phyloP scores from a whole-genome alignment of 2,113 vertebrate genomes.

The Oostethus manadensis region DNA sequence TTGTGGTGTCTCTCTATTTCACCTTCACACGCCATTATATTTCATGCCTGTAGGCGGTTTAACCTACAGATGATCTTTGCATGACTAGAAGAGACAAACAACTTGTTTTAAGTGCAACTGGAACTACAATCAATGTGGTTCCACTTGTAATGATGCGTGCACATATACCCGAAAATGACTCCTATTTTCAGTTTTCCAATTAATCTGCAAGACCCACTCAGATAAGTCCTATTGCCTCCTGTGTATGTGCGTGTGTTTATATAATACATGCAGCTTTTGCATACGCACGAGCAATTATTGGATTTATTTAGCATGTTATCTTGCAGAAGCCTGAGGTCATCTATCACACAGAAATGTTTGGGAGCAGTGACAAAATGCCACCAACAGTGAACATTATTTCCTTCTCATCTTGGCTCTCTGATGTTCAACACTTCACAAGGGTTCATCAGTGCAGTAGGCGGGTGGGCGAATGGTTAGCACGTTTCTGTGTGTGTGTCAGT shows the following conservation, averaged over 20 bases:
- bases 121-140: too few relatives aligned
- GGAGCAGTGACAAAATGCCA: conserved; percentile 32
- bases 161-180: background rate
- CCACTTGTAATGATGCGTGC: background rate
- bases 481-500: conserved; percentile 41
- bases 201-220: background rate
- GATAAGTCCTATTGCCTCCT: background rate
- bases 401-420: conserved; percentile 30
- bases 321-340: conserved; percentile 26
- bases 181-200: background rate
- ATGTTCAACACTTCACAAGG: conserved; percentile 43
- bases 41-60: too few relatives aligned
- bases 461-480: conserved; percentile 36
- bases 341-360: conserved; percentile 27
- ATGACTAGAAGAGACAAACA: too few relatives aligned
- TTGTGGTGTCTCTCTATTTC: too few relatives aligned
- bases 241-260: conserved; percentile 7
- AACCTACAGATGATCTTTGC: too few relatives aligned
- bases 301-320: conserved; percentile 37
- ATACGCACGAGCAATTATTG: conserved; percentile 16
- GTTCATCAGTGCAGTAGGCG: conserved; percentile 15
- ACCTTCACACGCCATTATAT: too few relatives aligned
- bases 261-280: conserved; percentile 19
- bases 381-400: conserved; percentile 39
- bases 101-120: too few relatives aligned